phyloP scores from a whole-genome alignment of 2,888 invertebrate species.

The Erebia palarica region DNA sequence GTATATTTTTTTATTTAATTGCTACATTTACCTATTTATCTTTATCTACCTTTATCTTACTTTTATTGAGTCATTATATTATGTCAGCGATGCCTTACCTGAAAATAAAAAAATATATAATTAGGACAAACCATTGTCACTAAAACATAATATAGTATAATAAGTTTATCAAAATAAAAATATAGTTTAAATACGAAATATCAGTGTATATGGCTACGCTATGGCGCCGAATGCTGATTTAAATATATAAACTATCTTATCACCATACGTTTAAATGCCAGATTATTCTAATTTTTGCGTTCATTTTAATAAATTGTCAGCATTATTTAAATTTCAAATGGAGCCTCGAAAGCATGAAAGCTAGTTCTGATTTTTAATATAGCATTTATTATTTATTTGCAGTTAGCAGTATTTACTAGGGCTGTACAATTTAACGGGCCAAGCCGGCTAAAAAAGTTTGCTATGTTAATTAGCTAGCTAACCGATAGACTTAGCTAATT shows the following conservation, averaged over 20 bases:
- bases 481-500: no score
- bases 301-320: constrained; percentile 30
- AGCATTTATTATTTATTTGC: no score
- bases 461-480: no score
- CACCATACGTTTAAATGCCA: constrained; percentile 21
- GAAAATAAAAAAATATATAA: constrained; percentile 14
- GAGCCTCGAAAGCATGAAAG: background rate
- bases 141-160: no score
- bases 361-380: background rate
- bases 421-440: no score
- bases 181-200: constrained; percentile 15
- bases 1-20: no score
- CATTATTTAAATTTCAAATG: constrained; percentile 18
- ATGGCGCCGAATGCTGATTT: constrained; percentile 30
- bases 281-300: constrained; percentile 28
- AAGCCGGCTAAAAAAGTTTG: no score
- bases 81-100: constrained; percentile 1
- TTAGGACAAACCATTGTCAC: background rate
- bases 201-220: constrained; percentile 28
- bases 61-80: background rate
- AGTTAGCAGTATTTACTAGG: no score
- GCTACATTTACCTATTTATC: no score
- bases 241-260: constrained; percentile 24
- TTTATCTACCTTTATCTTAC: no score
- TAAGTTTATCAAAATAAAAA: background rate